phyloP scores from a whole-genome alignment of 1,140 invertebrate genomes.

The Polypedilum vanderplanki region DNA sequence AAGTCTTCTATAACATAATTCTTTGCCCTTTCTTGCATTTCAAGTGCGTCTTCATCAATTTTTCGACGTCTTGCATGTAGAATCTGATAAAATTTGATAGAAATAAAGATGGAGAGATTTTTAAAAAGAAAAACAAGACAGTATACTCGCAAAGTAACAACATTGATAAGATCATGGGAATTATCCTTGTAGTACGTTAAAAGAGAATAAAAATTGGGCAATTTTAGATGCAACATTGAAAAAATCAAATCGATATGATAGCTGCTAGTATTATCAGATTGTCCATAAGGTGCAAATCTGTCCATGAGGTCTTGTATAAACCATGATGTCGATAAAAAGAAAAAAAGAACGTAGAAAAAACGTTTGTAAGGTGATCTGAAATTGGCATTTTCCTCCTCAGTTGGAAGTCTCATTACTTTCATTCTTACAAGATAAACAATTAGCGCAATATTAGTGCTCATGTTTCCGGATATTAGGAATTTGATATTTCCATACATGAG shows the following conservation, averaged over 20 bases:
- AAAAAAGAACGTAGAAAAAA: neutral
- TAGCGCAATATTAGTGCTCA: constrained; percentile 36
- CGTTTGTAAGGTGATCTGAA: neutral
- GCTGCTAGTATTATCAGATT: neutral
- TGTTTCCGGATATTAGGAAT: constrained; percentile 38
- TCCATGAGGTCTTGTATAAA: constrained; percentile 4
- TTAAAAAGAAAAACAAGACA: constrained; percentile 41
- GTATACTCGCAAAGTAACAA: constrained; percentile 39
- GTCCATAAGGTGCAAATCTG: neutral
- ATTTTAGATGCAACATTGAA: constrained; percentile 21
- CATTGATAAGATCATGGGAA: constrained; percentile 36
- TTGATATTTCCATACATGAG: constrained; percentile 39
- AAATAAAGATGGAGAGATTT: constrained; percentile 41
- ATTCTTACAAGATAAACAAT: constrained; percentile 32
- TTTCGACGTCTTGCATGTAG: constrained; percentile 39
- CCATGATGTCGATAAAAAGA: constrained; percentile 14
- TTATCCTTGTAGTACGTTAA: constrained; percentile 36
- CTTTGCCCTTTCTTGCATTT: constrained; percentile 39
- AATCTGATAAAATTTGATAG: constrained; percentile 42
- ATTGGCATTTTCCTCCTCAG: constrained; percentile 12
- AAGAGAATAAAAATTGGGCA: constrained; percentile 8
- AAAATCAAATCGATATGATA: constrained; percentile 28
- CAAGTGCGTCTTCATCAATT: constrained; percentile 30
- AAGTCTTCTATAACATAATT: constrained; percentile 43
- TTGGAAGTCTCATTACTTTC: constrained; percentile 24